Base-by-base conservation (phyloP, 2,113 vertebrate species). In the Todiramphus saurophagus region DNA sequence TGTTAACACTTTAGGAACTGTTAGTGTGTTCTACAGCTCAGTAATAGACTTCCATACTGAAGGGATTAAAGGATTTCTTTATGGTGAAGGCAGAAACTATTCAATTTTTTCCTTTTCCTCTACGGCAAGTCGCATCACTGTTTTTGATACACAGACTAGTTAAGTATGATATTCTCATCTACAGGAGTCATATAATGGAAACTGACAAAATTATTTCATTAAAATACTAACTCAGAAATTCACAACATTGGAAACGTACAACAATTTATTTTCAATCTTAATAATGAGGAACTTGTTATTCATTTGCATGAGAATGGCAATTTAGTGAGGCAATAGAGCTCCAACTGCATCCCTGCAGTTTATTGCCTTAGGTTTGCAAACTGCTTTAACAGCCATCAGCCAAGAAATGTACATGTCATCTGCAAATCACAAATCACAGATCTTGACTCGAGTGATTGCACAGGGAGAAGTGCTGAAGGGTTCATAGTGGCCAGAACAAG, bases 391-490 rank as follows among this genome's bases (percentile, higher is more conserved):
- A 98, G 98, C 98, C 98, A 98, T 98, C 97, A 99, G 98, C 98
- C 97, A 98, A 98, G 98, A 98, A 98, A 98, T 97, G 98, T 98
- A 98, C 98, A 98, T 98, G 98, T 99, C 98, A 99, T 99, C 98
- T 99, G 98, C 98, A 99, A 99, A 99, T 99, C 99, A 98, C 98
- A 98, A 98, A 98, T 98, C 98, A 98, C 97, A 98, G 98, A 98
- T 98, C 98, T 98, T 98, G 98, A 99, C 98, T 98, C 96, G 90
- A 99, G 98, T 98, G 98, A 98, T 98, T 99, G 98, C 98, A 98
- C 98, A 98, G 98, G 97, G 98, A 98, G 98, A 98, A 98, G 98
- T 98, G 98, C 99, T 98, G 98, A 98, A 98, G 98, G 98, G 98
- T 98, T 98, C 97, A 98, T 96, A 98, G 97, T 97, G 98, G 98